Percentiles rank a stretch among this genome's conserved stretches.
Conservation (phyloP, 2,113 vertebrate species). For the Chaenocephalus aceratus region DNA sequence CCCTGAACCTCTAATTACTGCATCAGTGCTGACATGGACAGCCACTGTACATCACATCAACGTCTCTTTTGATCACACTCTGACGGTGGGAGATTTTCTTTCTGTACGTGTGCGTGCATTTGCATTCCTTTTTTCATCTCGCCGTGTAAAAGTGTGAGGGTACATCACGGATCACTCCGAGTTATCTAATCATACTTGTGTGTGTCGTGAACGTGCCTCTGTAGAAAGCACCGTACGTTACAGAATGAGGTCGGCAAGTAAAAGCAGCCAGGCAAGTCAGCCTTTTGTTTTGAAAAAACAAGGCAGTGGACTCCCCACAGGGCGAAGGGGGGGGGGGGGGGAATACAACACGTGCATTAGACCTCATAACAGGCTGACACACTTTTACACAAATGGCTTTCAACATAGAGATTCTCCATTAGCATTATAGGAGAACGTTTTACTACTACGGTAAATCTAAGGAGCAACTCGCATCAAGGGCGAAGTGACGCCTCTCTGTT, state of each 20-base stretch:
- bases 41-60: constrained; percentile 62
- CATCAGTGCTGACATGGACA: constrained; percentile 65
- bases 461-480: constrained; percentile 33
- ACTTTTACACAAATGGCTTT: constrained; percentile 71
- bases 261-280: constrained; percentile 46
- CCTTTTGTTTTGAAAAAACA: constrained; percentile 53
- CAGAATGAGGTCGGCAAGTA: constrained; percentile 66
- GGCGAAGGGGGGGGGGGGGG: background rate
- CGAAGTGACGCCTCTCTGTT: constrained; percentile 52
- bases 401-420: constrained; percentile 72
- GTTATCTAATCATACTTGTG: constrained; percentile 13
- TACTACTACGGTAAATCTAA: constrained; percentile 2
- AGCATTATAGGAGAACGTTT: constrained; percentile 56
- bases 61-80: constrained; percentile 64
- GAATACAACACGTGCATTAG: constrained; percentile 63
- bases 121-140: constrained; percentile 46
- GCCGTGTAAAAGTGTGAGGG: background rate
- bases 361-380: constrained; percentile 59
- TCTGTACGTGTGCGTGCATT: constrained; percentile 8
- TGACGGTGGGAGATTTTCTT: background rate
- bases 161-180: constrained; percentile 33
- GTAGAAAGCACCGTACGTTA: constrained; percentile 20
- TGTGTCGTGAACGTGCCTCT: constrained; percentile 7
- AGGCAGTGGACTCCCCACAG: constrained; percentile 46
- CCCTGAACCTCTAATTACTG: constrained; percentile 68